A percentile compares a stretch with the other conserved stretches of the same genome.
Conservation (phyloP, 2,113 vertebrate genomes). For the Platycercus adscitus region DNA sequence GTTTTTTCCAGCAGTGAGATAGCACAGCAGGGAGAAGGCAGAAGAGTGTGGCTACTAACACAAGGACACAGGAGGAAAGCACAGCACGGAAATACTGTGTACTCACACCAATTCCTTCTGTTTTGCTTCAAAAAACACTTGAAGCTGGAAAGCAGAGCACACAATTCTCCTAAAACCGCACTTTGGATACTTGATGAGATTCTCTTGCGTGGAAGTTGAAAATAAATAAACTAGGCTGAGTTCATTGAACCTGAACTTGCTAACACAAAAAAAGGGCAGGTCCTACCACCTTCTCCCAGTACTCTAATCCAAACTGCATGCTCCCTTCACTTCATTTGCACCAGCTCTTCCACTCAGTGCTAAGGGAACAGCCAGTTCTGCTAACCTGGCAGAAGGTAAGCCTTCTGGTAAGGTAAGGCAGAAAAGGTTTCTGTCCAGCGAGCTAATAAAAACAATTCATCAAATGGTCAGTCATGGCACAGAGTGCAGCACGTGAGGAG, state of each 20-base stretch:
- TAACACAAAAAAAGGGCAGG: background rate
- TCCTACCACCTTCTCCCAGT: background rate
- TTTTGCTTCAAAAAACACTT: background rate
- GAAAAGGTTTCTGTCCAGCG: background rate
- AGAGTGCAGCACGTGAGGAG: background rate
- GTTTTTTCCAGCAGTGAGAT: background rate
- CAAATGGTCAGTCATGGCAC: background rate
- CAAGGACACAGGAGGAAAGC: background rate
- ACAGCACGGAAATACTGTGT: background rate
- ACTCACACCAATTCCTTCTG: background rate
- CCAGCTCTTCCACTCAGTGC: background rate
- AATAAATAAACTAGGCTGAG: background rate
- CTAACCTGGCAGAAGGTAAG: background rate
- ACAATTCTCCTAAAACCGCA: background rate
- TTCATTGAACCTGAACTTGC: background rate
- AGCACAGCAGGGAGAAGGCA: background rate
- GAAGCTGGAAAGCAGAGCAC: background rate
- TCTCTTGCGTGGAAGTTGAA: background rate
- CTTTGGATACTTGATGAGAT: background rate
- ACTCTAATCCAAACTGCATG: background rate
- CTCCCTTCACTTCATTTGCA: background rate
- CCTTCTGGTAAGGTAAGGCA: background rate
- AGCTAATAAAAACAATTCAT: background rate
- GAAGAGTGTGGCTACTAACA: background rate
- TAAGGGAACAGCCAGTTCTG: background rate